Conservation (phyloP, 2,888 invertebrate genomes). For the Pristionchus fissidentatus region DNA sequence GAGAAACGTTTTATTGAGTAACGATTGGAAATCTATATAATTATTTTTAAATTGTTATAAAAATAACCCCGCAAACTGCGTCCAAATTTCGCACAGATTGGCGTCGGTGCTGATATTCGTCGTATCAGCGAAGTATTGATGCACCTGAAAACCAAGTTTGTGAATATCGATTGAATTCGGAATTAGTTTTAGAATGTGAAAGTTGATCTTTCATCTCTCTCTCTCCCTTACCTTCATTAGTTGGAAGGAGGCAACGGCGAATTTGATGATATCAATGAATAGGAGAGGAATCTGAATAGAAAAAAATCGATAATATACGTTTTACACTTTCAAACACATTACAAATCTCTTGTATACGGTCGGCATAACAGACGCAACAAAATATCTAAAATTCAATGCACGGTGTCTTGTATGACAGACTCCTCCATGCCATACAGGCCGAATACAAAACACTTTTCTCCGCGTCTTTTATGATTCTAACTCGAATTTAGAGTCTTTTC, state of each 20-base stretch:
- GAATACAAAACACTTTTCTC: too few relatives aligned
- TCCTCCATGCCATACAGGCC: too few relatives aligned
- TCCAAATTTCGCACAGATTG: slow-evolving; percentile 18
- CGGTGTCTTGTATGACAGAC: too few relatives aligned
- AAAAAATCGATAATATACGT: background rate
- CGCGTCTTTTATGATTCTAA: too few relatives aligned
- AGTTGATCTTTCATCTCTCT: background rate
- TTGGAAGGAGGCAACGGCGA: background rate
- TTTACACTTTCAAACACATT: too few relatives aligned
- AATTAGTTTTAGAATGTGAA: too few relatives aligned
- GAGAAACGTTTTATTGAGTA: too few relatives aligned
- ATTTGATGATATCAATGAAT: slow-evolving; percentile 41
- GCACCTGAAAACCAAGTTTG: slow-evolving; percentile 2
- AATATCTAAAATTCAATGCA: too few relatives aligned
- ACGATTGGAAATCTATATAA: background rate
- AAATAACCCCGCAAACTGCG: slow-evolving; percentile 11
- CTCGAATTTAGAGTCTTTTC: too few relatives aligned
- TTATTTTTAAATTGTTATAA: background rate
- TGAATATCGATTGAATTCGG: background rate
- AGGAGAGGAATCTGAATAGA: slow-evolving; percentile 35
- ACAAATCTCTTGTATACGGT: too few relatives aligned
- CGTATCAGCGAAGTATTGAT: background rate
- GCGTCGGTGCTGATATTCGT: background rate
- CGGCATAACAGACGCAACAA: background rate
- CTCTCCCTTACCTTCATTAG: background rate